A percentile compares a stretch with the other conserved stretches of the same genome.
These are phyloP conservation scores for Patiria pectinifera DNA, from an alignment of 53 echinoderm and acorn worm genomes.

Conservation along the genomic window DNA sequence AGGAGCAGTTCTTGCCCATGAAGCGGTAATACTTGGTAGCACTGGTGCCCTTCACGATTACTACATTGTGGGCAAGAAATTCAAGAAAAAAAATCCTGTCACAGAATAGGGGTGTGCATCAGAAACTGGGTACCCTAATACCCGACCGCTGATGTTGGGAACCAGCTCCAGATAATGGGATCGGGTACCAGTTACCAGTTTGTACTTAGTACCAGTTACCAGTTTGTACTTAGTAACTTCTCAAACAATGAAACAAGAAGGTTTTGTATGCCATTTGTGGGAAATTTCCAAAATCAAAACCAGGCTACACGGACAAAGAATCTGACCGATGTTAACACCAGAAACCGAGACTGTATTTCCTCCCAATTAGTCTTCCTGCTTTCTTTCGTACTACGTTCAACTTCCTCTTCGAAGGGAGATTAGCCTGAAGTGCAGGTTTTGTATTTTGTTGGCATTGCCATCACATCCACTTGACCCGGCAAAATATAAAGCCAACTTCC, in stretches of 20 bases:
- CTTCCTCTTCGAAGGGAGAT: not conserved
- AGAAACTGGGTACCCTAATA: too few species aligned
- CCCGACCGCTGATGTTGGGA: too few species aligned
- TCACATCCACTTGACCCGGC: not conserved
- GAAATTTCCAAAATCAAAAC: too few species aligned
- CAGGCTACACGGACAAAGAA: not conserved
- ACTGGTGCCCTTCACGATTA: conserved; percentile 96
- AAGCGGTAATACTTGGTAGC: conserved; percentile 98
- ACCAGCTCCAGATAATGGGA: too few species aligned
- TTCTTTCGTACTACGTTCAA: not conserved
- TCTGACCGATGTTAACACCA: not conserved
- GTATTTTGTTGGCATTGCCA: not conserved
- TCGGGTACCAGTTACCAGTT: too few species aligned
- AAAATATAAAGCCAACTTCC: not conserved
- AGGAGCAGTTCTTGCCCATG: conserved; percentile 89
- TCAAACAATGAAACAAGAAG: too few species aligned
- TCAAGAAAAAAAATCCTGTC: not conserved
- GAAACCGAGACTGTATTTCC: not conserved
- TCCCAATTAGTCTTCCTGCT: not conserved
- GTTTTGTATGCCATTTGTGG: not conserved
- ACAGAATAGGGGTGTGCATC: too few species aligned
- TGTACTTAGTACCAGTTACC: too few species aligned
- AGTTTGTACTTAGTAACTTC: too few species aligned
- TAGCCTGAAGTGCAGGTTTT: not conserved
- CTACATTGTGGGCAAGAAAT: conserved; percentile 34